phyloP scores from a whole-genome alignment of 2,113 vertebrate genomes.

The Rana temporaria region DNA sequence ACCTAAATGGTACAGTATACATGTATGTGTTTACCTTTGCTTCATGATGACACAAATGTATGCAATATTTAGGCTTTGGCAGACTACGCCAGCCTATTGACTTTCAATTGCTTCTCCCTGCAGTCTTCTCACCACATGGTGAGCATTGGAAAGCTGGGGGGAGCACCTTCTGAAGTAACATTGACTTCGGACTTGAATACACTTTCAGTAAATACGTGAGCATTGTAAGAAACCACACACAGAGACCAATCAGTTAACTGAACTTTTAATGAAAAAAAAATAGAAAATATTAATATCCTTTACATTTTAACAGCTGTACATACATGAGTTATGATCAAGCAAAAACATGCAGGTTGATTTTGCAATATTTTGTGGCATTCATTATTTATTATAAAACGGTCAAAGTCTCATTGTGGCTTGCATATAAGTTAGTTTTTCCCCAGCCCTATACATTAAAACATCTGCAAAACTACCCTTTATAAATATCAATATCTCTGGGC shows the following conservation, averaged over 20 bases:
- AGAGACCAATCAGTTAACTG: not conserved
- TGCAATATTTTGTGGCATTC: constrained; percentile 51
- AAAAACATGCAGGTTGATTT: constrained; percentile 67
- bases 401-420: constrained; percentile 48
- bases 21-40: no score
- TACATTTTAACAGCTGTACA: constrained; percentile 84
- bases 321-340: constrained; percentile 70
- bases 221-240: constrained; percentile 2
- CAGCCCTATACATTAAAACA: constrained; percentile 56
- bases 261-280: constrained; percentile 75
- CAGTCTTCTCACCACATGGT: no score
- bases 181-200: no score
- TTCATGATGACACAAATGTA: no score
- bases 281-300: constrained; percentile 72
- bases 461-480: not conserved
- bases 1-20: no score
- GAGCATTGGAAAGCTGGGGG: no score
- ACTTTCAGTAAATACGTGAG: not conserved
- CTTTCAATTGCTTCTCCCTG: no score
- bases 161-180: no score
- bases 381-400: constrained; percentile 8
- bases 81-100: no score
- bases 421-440: constrained; percentile 56
- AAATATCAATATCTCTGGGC: constrained; percentile 7
- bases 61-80: no score